Percentiles rank a stretch among this genome's conserved stretches.
Conservation (phyloP, 2,888 invertebrate genomes). For the Caenorhabditis macrosperma region DNA sequence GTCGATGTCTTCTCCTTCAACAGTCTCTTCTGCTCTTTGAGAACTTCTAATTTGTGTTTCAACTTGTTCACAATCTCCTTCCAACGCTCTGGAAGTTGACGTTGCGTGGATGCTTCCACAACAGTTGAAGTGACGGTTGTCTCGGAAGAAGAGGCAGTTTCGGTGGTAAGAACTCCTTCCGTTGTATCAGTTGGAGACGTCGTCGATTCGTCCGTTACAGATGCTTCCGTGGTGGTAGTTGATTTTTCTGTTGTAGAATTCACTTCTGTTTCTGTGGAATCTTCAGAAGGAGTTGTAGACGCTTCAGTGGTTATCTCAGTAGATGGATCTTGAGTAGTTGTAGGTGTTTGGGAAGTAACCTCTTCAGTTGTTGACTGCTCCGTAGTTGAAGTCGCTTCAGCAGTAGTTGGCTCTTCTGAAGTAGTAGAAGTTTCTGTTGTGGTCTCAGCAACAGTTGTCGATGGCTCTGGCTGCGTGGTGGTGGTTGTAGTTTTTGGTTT, state of each 20-base stretch:
- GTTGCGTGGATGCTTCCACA: slow-evolving; percentile 17
- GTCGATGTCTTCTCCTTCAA: slow-evolving; percentile 45
- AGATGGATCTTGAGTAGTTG: too few species aligned
- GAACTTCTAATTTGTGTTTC: slow-evolving; percentile 61
- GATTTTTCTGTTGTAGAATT: too few species aligned
- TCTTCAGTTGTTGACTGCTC: slow-evolving; percentile 17
- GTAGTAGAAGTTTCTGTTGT: background rate
- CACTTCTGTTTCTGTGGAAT: too few species aligned
- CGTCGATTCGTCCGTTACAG: background rate
- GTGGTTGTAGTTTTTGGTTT: background rate
- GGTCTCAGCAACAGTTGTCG: background rate
- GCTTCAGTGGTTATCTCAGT: too few species aligned
- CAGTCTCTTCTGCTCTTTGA: slow-evolving; percentile 60
- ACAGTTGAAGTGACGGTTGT: slow-evolving; percentile 1
- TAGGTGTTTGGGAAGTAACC: too few species aligned
- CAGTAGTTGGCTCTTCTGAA: slow-evolving; percentile 9
- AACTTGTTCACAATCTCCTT: slow-evolving; percentile 58
- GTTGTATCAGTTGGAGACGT: background rate
- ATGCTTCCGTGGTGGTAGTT: background rate
- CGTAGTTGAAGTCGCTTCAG: background rate
- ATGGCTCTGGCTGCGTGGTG: background rate
- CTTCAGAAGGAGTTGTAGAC: too few species aligned
- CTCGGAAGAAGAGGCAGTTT: background rate
- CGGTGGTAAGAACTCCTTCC: background rate
- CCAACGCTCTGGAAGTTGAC: slow-evolving; percentile 58